These are phyloP conservation scores for Crotalus tigris DNA, from an alignment of 2,113 vertebrate species.

Conservation along the genomic window DNA sequence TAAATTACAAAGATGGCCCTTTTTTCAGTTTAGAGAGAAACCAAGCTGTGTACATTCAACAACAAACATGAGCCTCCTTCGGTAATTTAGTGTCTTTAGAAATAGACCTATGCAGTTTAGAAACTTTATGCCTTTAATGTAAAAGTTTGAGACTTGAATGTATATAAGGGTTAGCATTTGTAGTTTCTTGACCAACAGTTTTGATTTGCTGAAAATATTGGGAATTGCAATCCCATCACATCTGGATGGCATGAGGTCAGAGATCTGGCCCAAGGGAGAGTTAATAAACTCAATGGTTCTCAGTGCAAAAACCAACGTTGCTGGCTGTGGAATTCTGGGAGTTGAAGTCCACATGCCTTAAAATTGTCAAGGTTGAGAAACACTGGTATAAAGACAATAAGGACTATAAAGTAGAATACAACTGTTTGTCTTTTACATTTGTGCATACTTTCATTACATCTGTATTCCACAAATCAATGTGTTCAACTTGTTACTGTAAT, in stretches of 20 bases:
- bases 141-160: not conserved
- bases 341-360: too few relatives aligned
- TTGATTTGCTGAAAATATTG: not conserved
- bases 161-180: not conserved
- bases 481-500: not conserved
- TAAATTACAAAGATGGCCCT: not conserved
- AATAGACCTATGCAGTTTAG: too few relatives aligned
- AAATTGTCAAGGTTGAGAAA: too few relatives aligned
- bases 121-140: not conserved
- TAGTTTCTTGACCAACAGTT: not conserved
- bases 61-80: not conserved
- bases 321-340: too few relatives aligned
- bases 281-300: not conserved
- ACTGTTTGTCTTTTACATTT: not conserved
- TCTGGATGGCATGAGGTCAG: not conserved
- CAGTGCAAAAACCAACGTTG: not conserved
- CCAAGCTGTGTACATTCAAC: not conserved
- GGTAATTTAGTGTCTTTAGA: not conserved
- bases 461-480: not conserved
- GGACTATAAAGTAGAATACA: not conserved
- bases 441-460: not conserved
- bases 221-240: not conserved
- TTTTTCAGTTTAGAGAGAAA: not conserved
- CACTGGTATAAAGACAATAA: not conserved
- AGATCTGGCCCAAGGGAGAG: not conserved